Conservation (phyloP, 2,888 invertebrate genomes). For the Sabatieria punctata region DNA sequence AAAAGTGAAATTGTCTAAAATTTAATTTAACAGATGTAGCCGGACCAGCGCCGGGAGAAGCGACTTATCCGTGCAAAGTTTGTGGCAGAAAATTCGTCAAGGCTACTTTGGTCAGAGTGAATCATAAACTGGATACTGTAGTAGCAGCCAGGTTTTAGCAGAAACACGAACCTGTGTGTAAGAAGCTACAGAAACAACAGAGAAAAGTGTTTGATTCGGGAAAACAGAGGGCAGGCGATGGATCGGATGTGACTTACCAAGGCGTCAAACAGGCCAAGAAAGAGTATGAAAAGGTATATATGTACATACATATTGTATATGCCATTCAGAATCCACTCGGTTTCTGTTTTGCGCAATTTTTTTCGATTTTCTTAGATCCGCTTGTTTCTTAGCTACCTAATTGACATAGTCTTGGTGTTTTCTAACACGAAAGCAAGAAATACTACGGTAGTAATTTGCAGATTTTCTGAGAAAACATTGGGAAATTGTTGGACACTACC, state of each 20-base stretch:
- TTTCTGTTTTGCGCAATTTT: no score
- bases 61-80: slow-evolving; percentile 15
- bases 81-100: slow-evolving; percentile 24
- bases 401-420: no score
- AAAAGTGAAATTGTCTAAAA: no score
- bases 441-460: no score
- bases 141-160: slow-evolving; percentile 30
- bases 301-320: no score
- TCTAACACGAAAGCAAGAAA: no score
- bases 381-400: no score
- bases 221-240: slow-evolving; percentile 52
- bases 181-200: slow-evolving; percentile 57
- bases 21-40: background rate
- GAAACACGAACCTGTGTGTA: slow-evolving; percentile 69
- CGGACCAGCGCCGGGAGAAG: background rate
- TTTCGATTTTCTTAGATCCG: no score
- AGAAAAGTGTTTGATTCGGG: slow-evolving; percentile 79
- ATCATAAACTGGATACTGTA: background rate
- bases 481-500: no score
- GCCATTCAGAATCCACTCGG: no score
- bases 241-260: slow-evolving; percentile 31
- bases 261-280: slow-evolving; percentile 22
- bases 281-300: slow-evolving; percentile 21
- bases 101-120: slow-evolving; percentile 18
- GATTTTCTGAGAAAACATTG: no score